A percentile compares a stretch with the other conserved stretches of the same genome.
phyloP scores from a whole-genome alignment of 2,797 vertebrate species.

The Cyclura pinguis region DNA sequence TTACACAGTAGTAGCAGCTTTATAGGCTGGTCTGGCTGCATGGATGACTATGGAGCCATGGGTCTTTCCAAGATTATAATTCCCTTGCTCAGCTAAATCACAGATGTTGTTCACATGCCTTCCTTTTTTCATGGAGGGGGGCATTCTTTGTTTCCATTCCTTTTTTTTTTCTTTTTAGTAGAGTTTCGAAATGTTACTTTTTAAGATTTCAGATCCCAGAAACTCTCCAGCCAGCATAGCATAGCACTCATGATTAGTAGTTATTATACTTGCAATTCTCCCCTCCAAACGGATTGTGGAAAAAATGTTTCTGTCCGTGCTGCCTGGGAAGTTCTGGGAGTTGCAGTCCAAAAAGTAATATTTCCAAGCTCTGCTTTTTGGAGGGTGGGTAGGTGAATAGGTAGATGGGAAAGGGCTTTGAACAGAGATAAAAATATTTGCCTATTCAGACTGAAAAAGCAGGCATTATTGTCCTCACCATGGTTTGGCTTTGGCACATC shows the following conservation, averaged over 20 bases:
- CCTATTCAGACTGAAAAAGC: not conserved
- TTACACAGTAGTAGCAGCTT: not conserved
- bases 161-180: no score
- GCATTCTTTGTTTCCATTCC: no score
- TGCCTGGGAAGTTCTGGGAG: no score
- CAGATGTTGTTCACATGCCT: not conserved
- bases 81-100: not conserved
- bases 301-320: not conserved
- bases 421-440: not conserved
- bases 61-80: slow-evolving; percentile 14
- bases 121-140: no score
- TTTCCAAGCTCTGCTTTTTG: not conserved
- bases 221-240: no score
- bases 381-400: no score
- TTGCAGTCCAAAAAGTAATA: not conserved
- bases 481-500: not conserved
- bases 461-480: not conserved
- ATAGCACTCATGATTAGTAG: no score
- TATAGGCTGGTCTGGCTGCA: slow-evolving; percentile 21
- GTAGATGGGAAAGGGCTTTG: not conserved
- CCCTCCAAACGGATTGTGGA: not conserved
- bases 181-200: no score
- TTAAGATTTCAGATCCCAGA: no score
- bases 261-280: no score
- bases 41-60: slow-evolving; percentile 39